Percentiles rank a stretch among this genome's conserved stretches.
These are phyloP conservation scores for Gambelia wislizenii DNA, from an alignment of 2,797 vertebrate species.

Conservation along the genomic window DNA sequence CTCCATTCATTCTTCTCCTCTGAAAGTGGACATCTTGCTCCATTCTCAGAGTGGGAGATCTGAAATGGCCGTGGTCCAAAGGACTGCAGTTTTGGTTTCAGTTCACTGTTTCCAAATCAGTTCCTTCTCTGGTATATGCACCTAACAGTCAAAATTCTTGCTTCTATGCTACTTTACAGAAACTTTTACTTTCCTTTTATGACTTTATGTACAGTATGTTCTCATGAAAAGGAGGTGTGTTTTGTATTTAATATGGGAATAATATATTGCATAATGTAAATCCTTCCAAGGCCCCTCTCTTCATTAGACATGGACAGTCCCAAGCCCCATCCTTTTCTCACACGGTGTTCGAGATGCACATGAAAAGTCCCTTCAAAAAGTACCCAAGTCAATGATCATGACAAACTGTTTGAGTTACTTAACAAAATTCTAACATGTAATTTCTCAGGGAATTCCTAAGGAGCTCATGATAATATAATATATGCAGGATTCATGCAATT, in stretches of 20 bases:
- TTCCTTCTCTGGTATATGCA: too few relatives aligned
- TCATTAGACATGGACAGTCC: background rate
- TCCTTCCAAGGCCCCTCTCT: background rate
- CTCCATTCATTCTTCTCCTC: background rate
- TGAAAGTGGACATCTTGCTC: background rate
- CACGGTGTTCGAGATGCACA: background rate
- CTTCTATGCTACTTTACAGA: too few relatives aligned
- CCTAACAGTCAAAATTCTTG: too few relatives aligned
- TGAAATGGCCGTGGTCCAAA: background rate
- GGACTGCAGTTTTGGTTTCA: background rate
- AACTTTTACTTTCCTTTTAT: too few relatives aligned
- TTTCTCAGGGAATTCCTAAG: slow-evolving; percentile 8
- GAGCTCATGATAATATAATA: slow-evolving; percentile 8
- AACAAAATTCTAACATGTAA: slow-evolving; percentile 11
- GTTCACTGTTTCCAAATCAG: background rate
- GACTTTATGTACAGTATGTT: background rate
- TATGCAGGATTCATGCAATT: slow-evolving; percentile 23
- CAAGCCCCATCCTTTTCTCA: background rate
- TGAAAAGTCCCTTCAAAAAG: background rate
- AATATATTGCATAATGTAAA: background rate
- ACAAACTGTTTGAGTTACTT: background rate
- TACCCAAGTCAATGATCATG: background rate
- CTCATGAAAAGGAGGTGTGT: background rate
- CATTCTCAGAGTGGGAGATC: background rate
- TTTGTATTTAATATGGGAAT: background rate